Evolutionary conservation across 2,113 vertebrate genomes (phyloP).

Genomic region (human): GRCh38 chr2:158480501-158481000

Average conservation of each 20-base stretch:
- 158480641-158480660: background rate
- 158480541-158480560: background rate
- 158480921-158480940: background rate
- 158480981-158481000: background rate
- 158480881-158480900: background rate
- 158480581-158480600: constrained; percentile 12
- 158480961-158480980: background rate
- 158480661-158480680: background rate
- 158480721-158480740: background rate
- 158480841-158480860: background rate
- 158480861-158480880: background rate
- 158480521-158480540: no score
- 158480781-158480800: background rate
- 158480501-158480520: no score
- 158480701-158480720: background rate
- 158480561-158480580: background rate
- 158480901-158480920: background rate
- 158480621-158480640: background rate
- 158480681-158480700: background rate
- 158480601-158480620: background rate
- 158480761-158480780: background rate
- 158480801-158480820: background rate
- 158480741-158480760: background rate
- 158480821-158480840: background rate
- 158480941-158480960: background rate